phyloP scores from a whole-genome alignment of 2,113 vertebrate species.

The Mugil cephalus region DNA sequence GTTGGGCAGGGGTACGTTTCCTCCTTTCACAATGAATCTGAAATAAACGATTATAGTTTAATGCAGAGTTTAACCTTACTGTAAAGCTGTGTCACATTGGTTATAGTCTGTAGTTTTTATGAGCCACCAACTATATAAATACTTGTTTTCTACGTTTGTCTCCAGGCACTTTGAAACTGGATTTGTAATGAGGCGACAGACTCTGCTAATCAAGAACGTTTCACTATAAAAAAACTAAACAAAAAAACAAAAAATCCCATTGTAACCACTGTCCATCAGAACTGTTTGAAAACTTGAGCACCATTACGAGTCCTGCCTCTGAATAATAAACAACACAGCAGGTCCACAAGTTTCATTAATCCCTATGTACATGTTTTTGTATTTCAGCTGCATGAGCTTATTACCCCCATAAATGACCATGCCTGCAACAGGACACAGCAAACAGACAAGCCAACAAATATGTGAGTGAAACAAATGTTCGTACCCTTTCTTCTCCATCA shows the following conservation, averaged over 20 bases:
- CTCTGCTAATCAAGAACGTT: not conserved
- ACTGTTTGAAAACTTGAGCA: not conserved
- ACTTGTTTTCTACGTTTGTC: not conserved
- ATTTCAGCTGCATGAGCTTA: not conserved
- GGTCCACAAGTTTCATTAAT: not conserved
- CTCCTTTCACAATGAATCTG: not conserved
- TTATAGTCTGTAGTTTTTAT: constrained; percentile 7
- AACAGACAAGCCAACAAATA: constrained; percentile 58
- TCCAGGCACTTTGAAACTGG: constrained; percentile 3
- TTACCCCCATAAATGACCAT: constrained; percentile 14
- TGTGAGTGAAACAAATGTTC: constrained; percentile 44
- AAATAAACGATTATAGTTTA: no score
- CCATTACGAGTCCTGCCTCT: not conserved
- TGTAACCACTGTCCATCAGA: not conserved
- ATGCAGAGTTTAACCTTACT: not conserved
- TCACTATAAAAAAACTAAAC: not conserved
- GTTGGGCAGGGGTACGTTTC: not conserved
- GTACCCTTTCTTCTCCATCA: constrained; percentile 57
- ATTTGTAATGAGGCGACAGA: constrained; percentile 13
- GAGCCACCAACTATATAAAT: not conserved
- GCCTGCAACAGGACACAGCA: constrained; percentile 57
- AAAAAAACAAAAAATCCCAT: not conserved
- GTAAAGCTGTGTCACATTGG: not conserved
- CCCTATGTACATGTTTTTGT: not conserved
- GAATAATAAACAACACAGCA: no score